Conservation (phyloP, 2,888 invertebrate genomes). For the Ectemnius cavifrons region DNA sequence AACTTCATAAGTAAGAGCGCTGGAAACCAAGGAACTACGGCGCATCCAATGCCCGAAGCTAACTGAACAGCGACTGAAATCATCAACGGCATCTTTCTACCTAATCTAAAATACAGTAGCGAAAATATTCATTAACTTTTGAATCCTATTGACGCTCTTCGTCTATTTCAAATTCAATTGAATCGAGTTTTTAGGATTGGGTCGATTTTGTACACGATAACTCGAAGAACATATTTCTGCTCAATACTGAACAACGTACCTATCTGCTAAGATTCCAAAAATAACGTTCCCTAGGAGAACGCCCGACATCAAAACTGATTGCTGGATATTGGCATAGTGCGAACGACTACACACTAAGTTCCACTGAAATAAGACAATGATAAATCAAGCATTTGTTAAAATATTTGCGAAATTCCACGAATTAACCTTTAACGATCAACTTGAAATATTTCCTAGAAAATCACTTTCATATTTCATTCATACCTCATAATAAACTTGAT, state of each 20-base stretch:
- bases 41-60: slow-evolving; percentile 84
- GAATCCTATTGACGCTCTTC: not conserved
- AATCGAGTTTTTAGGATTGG: too few species aligned
- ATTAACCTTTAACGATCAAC: too few species aligned
- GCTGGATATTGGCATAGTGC: slow-evolving; percentile 86
- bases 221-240: too few species aligned
- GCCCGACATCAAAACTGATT: slow-evolving; percentile 88
- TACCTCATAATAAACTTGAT: too few species aligned
- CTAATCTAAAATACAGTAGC: slow-evolving; percentile 80
- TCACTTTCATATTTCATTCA: too few species aligned
- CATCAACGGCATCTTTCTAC: slow-evolving; percentile 86
- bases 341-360: slow-evolving; percentile 84
- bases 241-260: slow-evolving; percentile 78
- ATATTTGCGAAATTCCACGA: too few species aligned
- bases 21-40: slow-evolving; percentile 84
- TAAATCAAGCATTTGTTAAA: too few species aligned
- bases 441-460: too few species aligned
- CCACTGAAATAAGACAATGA: slow-evolving; percentile 80
- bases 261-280: slow-evolving; percentile 88
- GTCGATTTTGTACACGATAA: too few species aligned
- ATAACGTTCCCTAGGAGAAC: slow-evolving; percentile 87
- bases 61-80: slow-evolving; percentile 87
- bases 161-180: too few species aligned
- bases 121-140: not conserved
- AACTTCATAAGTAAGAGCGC: slow-evolving; percentile 85